A percentile compares a stretch with the other conserved stretches of the same genome.
Evolutionary conservation across 2,113 vertebrate genomes (phyloP).

Genomic region (Mus pahari): DNA sequence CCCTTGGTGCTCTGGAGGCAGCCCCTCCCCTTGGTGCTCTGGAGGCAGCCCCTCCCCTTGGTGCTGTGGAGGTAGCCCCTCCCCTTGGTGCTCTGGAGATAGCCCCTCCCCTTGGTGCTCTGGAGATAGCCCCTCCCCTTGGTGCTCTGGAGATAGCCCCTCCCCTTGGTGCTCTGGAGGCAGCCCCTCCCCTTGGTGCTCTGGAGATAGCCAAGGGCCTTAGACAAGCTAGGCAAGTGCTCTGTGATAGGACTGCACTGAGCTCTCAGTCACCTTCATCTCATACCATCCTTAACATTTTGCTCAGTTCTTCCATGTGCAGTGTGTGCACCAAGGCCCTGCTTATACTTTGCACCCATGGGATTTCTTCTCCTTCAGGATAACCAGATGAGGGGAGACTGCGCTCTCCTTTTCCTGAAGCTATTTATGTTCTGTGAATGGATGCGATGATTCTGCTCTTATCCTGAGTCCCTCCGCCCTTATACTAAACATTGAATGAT

Average conservation of each 20-base stretch:
- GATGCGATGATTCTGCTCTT: slow-evolving; percentile 25
- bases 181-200: too few relatives aligned
- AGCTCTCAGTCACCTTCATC: neutral
- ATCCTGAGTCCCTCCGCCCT: neutral
- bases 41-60: too few relatives aligned
- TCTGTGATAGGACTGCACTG: neutral
- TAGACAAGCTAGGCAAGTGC: neutral
- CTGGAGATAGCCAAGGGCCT: neutral
- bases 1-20: too few relatives aligned
- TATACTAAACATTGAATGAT: neutral
- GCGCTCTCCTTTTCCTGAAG: neutral
- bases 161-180: too few relatives aligned
- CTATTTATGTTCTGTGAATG: neutral
- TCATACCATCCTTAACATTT: neutral
- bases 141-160: too few relatives aligned
- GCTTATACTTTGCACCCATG: neutral
- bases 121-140: too few relatives aligned
- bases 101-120: neutral
- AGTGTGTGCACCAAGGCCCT: neutral
- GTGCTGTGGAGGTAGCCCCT: too few relatives aligned
- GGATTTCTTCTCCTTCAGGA: neutral
- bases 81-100: too few relatives aligned
- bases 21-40: too few relatives aligned
- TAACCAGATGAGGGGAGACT: neutral
- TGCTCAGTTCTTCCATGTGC: neutral